Evolutionary conservation across 1,140 invertebrate genomes (phyloP).

Genomic region (Heliconius melpomene): DNA sequence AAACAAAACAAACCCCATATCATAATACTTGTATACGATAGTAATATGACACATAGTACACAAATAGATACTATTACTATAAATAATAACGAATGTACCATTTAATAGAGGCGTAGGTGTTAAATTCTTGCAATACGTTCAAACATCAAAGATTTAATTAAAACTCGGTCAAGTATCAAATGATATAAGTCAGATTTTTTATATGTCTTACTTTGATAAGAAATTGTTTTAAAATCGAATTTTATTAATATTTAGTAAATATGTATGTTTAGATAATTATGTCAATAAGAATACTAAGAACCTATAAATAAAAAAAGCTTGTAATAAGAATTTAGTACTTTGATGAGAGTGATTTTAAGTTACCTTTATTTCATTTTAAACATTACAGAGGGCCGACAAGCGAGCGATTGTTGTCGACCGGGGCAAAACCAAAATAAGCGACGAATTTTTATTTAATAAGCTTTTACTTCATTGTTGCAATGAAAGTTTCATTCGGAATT

Average conservation of each 20-base stretch:
- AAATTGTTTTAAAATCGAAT: neutral
- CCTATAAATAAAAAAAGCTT: too few relatives aligned
- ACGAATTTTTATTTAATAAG: too few relatives aligned
- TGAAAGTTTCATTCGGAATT: too few relatives aligned
- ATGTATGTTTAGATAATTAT: too few relatives aligned
- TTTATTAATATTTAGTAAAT: neutral
- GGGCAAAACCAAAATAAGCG: too few relatives aligned
- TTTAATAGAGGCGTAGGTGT: conserved; percentile 25
- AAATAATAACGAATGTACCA: conserved; percentile 22
- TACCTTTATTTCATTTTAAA: too few relatives aligned
- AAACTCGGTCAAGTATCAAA: neutral
- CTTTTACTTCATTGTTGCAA: too few relatives aligned
- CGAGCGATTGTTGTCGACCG: too few relatives aligned
- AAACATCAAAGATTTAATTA: conserved; percentile 13
- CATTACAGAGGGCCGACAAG: too few relatives aligned
- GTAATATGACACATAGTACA: neutral
- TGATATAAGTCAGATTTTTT: neutral
- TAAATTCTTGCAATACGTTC: conserved; percentile 17
- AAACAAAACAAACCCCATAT: neutral
- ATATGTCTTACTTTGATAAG: neutral
- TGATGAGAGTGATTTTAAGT: neutral
- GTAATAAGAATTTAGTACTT: too few relatives aligned
- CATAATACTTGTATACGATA: neutral
- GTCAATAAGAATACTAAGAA: too few relatives aligned
- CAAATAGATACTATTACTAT: conserved; percentile 4